Percentiles rank a stretch among this genome's conserved stretches.
Conservation (phyloP, 2,888 invertebrate genomes). For the Galerucella pusilla region DNA sequence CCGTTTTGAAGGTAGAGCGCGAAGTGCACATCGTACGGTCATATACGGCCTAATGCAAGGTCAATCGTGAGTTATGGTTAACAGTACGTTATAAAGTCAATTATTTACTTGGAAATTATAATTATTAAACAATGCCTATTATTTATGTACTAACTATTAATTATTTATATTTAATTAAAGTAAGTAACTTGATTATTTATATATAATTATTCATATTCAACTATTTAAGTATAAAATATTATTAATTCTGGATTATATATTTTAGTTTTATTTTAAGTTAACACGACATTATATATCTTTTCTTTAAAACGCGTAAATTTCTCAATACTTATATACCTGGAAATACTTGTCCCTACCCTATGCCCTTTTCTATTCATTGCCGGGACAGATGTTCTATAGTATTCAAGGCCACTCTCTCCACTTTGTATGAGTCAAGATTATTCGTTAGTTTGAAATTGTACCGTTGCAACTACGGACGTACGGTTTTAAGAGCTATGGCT, state of each 20-base stretch:
- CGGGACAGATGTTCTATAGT: not conserved
- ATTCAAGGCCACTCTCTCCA: conserved; percentile 2
- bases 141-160: conserved; percentile 1
- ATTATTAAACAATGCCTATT: conserved; percentile 1
- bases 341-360: not conserved
- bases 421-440: conserved; percentile 6
- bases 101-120: not conserved
- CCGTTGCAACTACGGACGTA: conserved; percentile 1
- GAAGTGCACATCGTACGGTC: not conserved
- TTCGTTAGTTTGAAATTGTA: not conserved
- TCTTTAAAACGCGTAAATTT: not conserved
- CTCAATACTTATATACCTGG: not conserved
- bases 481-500: conserved; percentile 4
- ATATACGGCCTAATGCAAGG: not conserved
- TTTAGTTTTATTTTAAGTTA: conserved; percentile 2
- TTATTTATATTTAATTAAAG: not conserved
- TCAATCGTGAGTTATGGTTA: conserved; percentile 1
- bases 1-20: conserved; percentile 7
- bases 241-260: conserved; percentile 8
- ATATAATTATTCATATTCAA: not conserved
- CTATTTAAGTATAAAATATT: not conserved
- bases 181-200: not conserved
- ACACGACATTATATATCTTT: conserved; percentile 1
- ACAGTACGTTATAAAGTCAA: not conserved
- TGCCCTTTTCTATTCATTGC: not conserved